Conservation (phyloP, 2,797 vertebrate genomes). For the Poecilia wingei region DNA sequence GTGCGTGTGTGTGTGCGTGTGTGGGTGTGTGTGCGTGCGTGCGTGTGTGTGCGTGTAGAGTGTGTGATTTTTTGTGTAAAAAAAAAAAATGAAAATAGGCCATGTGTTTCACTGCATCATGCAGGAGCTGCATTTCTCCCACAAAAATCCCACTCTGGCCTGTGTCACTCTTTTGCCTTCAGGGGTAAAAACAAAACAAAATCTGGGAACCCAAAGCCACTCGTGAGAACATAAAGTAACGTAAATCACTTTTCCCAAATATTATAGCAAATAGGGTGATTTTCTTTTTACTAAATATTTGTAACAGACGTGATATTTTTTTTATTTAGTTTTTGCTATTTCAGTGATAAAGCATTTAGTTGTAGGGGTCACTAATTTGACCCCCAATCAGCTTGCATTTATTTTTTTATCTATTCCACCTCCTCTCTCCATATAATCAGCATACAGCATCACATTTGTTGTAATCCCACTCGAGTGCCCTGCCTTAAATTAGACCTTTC, state of each 20-base stretch:
- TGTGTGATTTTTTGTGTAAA: constrained; percentile 9
- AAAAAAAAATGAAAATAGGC: constrained; percentile 26
- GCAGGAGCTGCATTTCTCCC: constrained; percentile 67
- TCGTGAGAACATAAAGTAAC: constrained; percentile 44
- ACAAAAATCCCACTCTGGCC: constrained; percentile 75
- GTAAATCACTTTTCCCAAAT: constrained; percentile 29
- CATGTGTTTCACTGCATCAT: constrained; percentile 73
- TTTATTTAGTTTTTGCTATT: neutral
- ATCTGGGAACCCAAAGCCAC: constrained; percentile 75
- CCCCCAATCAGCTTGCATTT: constrained; percentile 30
- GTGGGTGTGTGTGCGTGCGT: no score
- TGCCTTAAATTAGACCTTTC: constrained; percentile 49
- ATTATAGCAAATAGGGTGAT: neutral
- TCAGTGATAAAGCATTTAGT: constrained; percentile 17
- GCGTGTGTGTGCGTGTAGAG: constrained; percentile 9
- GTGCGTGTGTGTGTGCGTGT: no score
- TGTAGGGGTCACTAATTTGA: constrained; percentile 17
- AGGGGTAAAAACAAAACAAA: constrained; percentile 72
- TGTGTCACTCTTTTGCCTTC: constrained; percentile 74
- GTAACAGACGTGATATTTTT: constrained; percentile 3
- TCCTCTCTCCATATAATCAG: constrained; percentile 39
- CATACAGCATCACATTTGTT: constrained; percentile 41
- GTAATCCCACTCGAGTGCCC: constrained; percentile 23
- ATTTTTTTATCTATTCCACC: constrained; percentile 13
- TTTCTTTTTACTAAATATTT: neutral